These are phyloP conservation scores for Procapra przewalskii DNA, from an alignment of 2,113 vertebrate species.

Conservation along the genomic window DNA sequence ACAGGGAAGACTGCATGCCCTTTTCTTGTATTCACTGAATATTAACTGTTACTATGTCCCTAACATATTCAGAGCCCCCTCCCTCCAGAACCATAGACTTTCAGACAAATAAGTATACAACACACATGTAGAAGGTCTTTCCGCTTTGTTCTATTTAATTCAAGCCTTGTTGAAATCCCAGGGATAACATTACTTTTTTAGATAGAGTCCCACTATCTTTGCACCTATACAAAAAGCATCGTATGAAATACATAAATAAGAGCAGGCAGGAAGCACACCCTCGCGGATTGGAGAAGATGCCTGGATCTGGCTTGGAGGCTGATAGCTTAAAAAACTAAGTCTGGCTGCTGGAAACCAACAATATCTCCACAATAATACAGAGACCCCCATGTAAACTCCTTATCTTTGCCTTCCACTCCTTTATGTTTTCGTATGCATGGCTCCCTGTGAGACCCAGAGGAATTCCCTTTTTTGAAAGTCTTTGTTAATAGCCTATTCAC, in stretches of 20 bases:
- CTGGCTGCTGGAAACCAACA: background rate
- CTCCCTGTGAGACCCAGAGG: background rate
- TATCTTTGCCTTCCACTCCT: background rate
- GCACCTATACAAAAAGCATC: background rate
- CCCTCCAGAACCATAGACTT: background rate
- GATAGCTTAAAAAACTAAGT: background rate
- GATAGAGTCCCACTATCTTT: slow-evolving; percentile 7
- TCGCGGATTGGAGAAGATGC: background rate
- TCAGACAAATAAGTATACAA: background rate
- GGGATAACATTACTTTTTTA: background rate
- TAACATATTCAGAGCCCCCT: background rate
- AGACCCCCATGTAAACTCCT: background rate
- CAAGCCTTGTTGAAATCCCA: background rate
- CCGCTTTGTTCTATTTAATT: background rate
- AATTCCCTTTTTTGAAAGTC: background rate
- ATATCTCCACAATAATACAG: background rate
- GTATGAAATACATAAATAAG: background rate
- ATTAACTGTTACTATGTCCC: background rate
- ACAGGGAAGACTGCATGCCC: background rate
- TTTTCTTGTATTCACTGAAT: background rate
- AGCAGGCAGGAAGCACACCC: too few relatives aligned
- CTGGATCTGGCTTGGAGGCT: background rate
- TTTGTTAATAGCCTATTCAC: background rate
- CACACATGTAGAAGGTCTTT: background rate
- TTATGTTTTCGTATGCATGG: background rate